Percentiles rank a stretch among this genome's conserved stretches.
phyloP scores from a whole-genome alignment of 2,888 invertebrate genomes.

The Nasonovia ribisnigri region DNA sequence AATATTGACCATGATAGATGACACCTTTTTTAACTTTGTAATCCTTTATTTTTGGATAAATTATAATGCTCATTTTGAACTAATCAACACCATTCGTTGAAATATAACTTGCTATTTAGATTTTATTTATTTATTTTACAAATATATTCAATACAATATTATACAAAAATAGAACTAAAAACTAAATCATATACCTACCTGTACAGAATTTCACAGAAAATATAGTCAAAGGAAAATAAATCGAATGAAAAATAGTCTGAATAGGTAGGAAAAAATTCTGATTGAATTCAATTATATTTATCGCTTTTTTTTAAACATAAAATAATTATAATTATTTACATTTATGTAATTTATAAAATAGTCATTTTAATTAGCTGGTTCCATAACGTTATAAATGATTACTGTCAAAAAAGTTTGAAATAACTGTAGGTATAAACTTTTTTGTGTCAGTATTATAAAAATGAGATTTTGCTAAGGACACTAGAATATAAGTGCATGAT shows the following conservation, averaged over 20 bases:
- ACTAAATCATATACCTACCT: not conserved
- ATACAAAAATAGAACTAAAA: not conserved
- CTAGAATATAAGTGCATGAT: not conserved
- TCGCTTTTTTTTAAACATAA: no score
- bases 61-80: not conserved
- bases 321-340: no score
- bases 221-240: not conserved
- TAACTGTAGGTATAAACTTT: not conserved
- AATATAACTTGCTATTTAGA: not conserved
- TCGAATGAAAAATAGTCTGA: not conserved
- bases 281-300: not conserved
- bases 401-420: no score
- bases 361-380: no score
- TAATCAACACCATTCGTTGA: not conserved
- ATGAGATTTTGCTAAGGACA: not conserved
- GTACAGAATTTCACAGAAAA: not conserved
- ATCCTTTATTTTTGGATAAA: not conserved
- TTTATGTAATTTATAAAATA: no score
- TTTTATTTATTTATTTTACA: not conserved
- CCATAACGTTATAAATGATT: no score
- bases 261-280: not conserved
- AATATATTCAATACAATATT: not conserved
- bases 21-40: not conserved
- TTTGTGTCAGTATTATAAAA: no score
- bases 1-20: not conserved